These are phyloP conservation scores for Acarapis woodi DNA, from an alignment of 1,140 invertebrate species.

Conservation along the genomic window DNA sequence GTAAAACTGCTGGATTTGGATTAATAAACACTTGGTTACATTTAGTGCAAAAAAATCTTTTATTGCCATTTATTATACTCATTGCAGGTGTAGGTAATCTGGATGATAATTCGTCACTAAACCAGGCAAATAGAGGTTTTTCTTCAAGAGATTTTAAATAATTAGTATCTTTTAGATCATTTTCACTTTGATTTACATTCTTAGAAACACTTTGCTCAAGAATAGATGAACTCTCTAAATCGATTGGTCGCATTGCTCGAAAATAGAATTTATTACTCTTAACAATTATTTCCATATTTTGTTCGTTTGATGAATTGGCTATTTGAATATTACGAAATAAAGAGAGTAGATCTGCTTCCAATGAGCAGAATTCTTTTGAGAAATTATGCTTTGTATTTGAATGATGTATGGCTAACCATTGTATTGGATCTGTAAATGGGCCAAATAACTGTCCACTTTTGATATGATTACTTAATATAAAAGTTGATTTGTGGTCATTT, in stretches of 20 bases:
- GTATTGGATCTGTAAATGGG: slow-evolving; percentile 4
- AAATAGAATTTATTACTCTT: slow-evolving; percentile 19
- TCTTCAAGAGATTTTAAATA: slow-evolving; percentile 11
- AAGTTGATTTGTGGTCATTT: too few relatives aligned
- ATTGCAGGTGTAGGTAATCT: slow-evolving; percentile 15
- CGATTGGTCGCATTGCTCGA: slow-evolving; percentile 15
- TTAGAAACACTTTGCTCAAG: too few relatives aligned
- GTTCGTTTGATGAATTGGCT: slow-evolving; percentile 18
- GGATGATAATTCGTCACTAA: slow-evolving; percentile 18
- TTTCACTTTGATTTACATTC: too few relatives aligned
- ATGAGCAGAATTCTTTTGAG: background rate
- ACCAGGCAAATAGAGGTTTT: slow-evolving; percentile 19
- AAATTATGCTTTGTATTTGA: background rate
- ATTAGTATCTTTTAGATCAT: too few relatives aligned
- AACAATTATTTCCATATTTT: slow-evolving; percentile 20
- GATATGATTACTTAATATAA: too few relatives aligned
- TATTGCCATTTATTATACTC: slow-evolving; percentile 11
- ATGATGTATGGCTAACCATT: slow-evolving; percentile 5
- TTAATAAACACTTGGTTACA: slow-evolving; percentile 13
- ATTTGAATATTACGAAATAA: slow-evolving; percentile 5
- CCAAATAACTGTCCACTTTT: slow-evolving; percentile 7
- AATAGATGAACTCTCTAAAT: too few relatives aligned
- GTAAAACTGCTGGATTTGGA: slow-evolving; percentile 12
- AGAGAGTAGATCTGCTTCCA: slow-evolving; percentile 12
- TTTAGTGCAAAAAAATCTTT: slow-evolving; percentile 12